These are phyloP conservation scores for Mesocentrotus franciscanus DNA, from an alignment of 53 echinoderm and acorn worm genomes.

Conservation along the genomic window DNA sequence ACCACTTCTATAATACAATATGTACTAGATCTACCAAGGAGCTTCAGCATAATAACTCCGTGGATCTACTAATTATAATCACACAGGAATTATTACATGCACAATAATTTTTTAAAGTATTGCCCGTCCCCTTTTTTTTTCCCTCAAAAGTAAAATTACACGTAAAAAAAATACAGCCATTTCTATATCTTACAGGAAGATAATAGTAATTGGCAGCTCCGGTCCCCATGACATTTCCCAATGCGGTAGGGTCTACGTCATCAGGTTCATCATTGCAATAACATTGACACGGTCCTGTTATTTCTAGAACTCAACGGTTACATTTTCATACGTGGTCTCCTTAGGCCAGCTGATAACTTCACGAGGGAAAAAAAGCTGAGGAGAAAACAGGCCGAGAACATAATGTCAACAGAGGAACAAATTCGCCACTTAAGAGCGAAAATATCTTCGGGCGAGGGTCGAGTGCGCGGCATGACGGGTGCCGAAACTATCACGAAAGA, in stretches of 20 bases:
- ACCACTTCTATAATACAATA: no score
- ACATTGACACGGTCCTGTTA: slow-evolving; percentile 7
- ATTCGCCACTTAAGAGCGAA: slow-evolving; percentile 33
- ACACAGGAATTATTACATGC: no score
- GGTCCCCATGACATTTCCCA: no score
- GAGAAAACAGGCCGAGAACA: background rate
- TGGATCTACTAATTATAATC: no score
- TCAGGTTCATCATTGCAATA: background rate
- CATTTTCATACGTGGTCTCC: background rate
- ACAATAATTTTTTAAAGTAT: no score
- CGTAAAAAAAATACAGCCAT: no score
- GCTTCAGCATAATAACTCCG: no score
- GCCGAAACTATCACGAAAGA: background rate
- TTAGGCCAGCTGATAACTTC: background rate
- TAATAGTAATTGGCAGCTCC: no score
- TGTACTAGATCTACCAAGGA: no score
- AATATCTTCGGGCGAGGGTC: slow-evolving; percentile 28
- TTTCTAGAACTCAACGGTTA: slow-evolving; percentile 8
- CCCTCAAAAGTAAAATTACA: no score
- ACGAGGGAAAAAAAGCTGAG: background rate
- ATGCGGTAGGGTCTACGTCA: background rate
- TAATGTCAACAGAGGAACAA: slow-evolving; percentile 25
- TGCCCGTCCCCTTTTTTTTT: no score
- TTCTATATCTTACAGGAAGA: no score
- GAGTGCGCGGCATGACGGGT: background rate